A percentile compares a stretch with the other conserved stretches of the same genome.
phyloP scores from a whole-genome alignment of 2,888 invertebrate species.

The Cenopis cana region DNA sequence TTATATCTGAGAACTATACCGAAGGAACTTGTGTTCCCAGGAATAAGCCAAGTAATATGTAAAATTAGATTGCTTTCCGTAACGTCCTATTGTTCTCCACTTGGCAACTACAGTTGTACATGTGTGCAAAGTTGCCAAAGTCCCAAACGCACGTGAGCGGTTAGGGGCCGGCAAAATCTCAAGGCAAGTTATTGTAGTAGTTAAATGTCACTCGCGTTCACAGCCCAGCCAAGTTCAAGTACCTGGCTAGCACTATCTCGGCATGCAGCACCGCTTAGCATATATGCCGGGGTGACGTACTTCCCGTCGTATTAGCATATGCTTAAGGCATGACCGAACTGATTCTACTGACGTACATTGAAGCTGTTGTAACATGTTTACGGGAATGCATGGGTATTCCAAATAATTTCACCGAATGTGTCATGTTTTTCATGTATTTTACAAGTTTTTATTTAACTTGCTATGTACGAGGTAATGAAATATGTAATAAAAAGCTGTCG shows the following conservation, averaged over 20 bases:
- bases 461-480: no score
- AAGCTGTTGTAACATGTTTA: neutral
- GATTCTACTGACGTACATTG: conserved; percentile 3
- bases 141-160: no score
- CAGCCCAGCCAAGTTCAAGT: conserved; percentile 75
- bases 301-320: conserved; percentile 38
- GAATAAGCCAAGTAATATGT: neutral
- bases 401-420: neutral
- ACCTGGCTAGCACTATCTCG: conserved; percentile 61
- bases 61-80: neutral
- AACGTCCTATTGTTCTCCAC: no score
- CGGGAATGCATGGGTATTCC: neutral
- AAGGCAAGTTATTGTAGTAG: neutral
- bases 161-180: neutral
- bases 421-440: no score
- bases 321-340: neutral
- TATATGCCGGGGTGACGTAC: conserved; percentile 59
- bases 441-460: no score
- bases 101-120: no score
- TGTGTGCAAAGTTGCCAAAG: no score
- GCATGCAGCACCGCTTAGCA: conserved; percentile 64
- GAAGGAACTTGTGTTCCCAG: neutral
- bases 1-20: neutral
- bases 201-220: conserved; percentile 55
- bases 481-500: no score